Percentiles rank a stretch among this genome's conserved stretches.
Conservation (phyloP, 2,797 vertebrate species). For the Echiichthys vipera region DNA sequence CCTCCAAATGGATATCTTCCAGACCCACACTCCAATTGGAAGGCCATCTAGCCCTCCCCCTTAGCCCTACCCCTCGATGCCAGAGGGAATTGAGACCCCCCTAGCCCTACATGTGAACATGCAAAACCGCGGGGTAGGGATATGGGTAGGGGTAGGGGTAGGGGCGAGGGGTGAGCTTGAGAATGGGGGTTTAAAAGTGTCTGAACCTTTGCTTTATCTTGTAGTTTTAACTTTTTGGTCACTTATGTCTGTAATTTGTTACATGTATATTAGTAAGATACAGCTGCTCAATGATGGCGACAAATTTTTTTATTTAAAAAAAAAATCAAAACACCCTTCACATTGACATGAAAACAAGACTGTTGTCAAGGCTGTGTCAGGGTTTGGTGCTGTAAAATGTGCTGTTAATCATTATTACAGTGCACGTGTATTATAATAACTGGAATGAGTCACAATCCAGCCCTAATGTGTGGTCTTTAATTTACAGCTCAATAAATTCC, state of each 20-base stretch:
- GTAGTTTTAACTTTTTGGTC: not conserved
- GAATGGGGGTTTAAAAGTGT: not conserved
- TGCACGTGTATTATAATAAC: constrained; percentile 17
- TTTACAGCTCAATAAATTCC: constrained; percentile 59
- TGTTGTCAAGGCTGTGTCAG: constrained; percentile 28
- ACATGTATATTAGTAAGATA: not conserved
- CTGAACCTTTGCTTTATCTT: not conserved
- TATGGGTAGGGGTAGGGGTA: too few relatives aligned
- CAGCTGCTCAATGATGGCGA: not conserved
- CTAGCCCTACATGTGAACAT: too few relatives aligned
- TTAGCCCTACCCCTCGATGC: too few relatives aligned
- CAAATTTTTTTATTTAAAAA: not conserved
- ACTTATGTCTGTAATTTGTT: not conserved
- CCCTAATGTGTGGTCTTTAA: constrained; percentile 44
- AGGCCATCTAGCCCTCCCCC: too few relatives aligned
- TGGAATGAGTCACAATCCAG: constrained; percentile 45
- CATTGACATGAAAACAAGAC: not conserved
- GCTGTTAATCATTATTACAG: constrained; percentile 21
- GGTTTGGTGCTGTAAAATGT: constrained; percentile 10
- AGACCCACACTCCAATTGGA: too few relatives aligned
- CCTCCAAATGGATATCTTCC: too few relatives aligned
- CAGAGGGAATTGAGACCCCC: too few relatives aligned
- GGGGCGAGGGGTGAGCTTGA: too few relatives aligned
- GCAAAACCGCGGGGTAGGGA: too few relatives aligned
- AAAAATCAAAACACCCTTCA: not conserved